Conservation (phyloP, 1,140 invertebrate genomes). For the Heliconius hewitsoni region DNA sequence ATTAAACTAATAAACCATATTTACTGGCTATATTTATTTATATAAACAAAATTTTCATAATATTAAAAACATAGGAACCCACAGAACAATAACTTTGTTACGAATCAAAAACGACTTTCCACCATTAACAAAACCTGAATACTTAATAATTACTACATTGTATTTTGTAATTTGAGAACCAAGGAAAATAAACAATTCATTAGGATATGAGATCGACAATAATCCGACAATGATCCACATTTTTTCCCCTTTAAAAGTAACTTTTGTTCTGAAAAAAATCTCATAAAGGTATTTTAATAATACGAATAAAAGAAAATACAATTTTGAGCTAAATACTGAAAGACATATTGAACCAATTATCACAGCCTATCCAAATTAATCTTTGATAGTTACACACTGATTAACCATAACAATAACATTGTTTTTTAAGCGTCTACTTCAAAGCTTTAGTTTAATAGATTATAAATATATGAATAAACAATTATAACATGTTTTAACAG, state of each 20-base stretch:
- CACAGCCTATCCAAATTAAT: constrained; percentile 25
- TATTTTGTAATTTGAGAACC: neutral
- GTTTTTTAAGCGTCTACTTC: neutral
- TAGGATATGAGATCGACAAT: neutral
- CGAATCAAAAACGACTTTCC: neutral
- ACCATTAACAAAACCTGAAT: neutral
- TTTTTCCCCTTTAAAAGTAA: neutral
- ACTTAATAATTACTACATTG: neutral
- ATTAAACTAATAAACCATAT: neutral
- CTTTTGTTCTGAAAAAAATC: neutral
- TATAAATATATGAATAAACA: constrained; percentile 15
- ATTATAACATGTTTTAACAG: constrained; percentile 16
- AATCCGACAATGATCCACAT: neutral
- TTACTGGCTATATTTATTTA: neutral
- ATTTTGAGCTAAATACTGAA: constrained; percentile 18
- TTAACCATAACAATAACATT: neutral
- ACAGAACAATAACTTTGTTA: neutral
- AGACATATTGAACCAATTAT: constrained; percentile 22
- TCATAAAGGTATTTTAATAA: neutral
- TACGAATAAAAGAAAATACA: neutral
- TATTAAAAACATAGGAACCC: constrained; percentile 26
- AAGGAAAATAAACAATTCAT: neutral
- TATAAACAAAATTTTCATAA: constrained; percentile 15
- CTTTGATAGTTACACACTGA: neutral
- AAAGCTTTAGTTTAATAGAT: neutral